Conservation (phyloP, 2,888 invertebrate genomes). For the Hybos culiciformis region DNA sequence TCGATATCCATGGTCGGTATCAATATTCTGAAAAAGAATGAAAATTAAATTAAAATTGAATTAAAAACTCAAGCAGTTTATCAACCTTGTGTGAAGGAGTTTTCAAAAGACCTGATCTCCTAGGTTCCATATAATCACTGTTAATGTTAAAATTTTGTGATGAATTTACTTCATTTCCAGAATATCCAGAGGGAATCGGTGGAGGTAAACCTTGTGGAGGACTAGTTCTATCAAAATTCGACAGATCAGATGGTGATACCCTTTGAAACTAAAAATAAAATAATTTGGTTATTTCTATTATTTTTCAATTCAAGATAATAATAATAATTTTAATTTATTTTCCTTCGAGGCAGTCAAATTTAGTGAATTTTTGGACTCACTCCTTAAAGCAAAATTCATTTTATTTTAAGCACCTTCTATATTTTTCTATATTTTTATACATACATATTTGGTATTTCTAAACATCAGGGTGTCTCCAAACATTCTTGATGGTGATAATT, state of each 20-base stretch:
- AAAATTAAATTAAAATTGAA: too few species aligned
- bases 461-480: slow-evolving; percentile 53
- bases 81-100: slow-evolving; percentile 26
- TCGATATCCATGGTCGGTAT: too few species aligned
- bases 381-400: too few species aligned
- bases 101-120: slow-evolving; percentile 39
- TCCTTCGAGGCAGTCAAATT: too few species aligned
- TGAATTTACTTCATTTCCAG: slow-evolving; percentile 10
- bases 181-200: slow-evolving; percentile 45
- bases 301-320: too few species aligned
- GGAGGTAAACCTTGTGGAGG: slow-evolving; percentile 61
- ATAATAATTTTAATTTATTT: too few species aligned
- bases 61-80: too few species aligned
- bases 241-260: slow-evolving; percentile 39
- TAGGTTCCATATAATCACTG: slow-evolving; percentile 44
- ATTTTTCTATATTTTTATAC: background rate
- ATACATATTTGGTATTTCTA: slow-evolving; percentile 34
- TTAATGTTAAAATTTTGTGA: slow-evolving; percentile 29
- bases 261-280: slow-evolving; percentile 36
- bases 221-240: too few species aligned
- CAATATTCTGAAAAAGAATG: too few species aligned
- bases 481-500: slow-evolving; percentile 49
- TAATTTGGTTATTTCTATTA: background rate
- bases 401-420: too few species aligned
- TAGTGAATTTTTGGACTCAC: too few species aligned